phyloP scores from a whole-genome alignment of 2,113 vertebrate genomes.

The Saccopteryx leptura region DNA sequence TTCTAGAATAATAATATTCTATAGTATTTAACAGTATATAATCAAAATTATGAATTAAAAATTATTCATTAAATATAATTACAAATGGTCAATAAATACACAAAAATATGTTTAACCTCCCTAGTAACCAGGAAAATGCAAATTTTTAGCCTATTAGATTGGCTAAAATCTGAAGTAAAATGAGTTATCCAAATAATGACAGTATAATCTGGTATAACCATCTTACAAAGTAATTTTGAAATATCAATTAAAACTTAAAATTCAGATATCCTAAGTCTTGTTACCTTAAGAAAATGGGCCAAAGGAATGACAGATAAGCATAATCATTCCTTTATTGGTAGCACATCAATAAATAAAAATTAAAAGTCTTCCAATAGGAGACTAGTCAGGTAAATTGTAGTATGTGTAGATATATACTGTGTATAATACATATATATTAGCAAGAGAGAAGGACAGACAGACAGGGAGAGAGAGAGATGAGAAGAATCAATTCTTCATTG shows the following conservation, averaged over 20 bases:
- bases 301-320: not conserved
- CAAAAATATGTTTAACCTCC: not conserved
- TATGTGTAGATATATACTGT: not conserved
- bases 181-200: not conserved
- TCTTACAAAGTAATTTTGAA: not conserved
- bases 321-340: not conserved
- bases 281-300: not conserved
- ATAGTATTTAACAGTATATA: not conserved
- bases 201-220: not conserved
- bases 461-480: no score
- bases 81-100: not conserved
- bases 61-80: not conserved
- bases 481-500: no score
- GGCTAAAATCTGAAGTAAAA: constrained; percentile 5
- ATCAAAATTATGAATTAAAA: not conserved
- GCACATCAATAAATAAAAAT: not conserved
- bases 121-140: not conserved
- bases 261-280: not conserved
- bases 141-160: not conserved
- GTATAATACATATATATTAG: no score
- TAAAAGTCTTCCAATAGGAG: not conserved
- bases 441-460: no score
- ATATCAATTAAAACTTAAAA: constrained; percentile 22
- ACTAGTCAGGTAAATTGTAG: not conserved
- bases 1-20: not conserved